Evolutionary conservation across 2,888 invertebrate genomes (phyloP).

Genomic region (Nezara viridula): DNA sequence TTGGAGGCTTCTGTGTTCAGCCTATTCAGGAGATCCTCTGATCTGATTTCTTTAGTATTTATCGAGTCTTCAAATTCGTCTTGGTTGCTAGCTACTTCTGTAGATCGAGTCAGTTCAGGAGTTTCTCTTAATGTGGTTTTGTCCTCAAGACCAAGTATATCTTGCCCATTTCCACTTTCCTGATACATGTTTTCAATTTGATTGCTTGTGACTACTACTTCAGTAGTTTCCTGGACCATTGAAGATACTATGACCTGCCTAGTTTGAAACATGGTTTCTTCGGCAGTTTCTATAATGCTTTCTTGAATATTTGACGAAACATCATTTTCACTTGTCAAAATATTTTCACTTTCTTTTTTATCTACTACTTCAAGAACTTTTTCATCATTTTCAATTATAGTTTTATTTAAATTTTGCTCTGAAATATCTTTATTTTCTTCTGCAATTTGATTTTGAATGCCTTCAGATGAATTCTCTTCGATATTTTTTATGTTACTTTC

Average conservation of each 20-base stretch:
- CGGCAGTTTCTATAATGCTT: not conserved
- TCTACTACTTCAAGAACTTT: conserved; percentile 1
- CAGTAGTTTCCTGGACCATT: not conserved
- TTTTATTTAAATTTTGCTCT: not conserved
- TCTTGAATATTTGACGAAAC: not conserved
- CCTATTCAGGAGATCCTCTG: not conserved
- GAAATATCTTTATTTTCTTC: not conserved
- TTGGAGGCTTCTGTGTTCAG: not conserved
- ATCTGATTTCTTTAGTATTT: not conserved
- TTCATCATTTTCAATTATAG: not conserved
- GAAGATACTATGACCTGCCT: conserved; percentile 4
- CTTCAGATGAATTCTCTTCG: not conserved
- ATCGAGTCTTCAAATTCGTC: not conserved
- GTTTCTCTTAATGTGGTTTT: not conserved
- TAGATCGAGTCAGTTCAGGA: not conserved
- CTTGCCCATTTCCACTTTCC: not conserved
- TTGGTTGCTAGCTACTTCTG: not conserved
- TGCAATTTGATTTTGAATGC: not conserved
- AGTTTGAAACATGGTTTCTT: not conserved
- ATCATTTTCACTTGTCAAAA: not conserved
- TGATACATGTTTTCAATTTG: not conserved
- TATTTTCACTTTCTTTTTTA: not conserved
- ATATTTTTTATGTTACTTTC: not conserved
- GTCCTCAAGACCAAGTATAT: not conserved
- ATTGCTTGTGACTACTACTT: not conserved